phyloP scores from a whole-genome alignment of 2,888 invertebrate species.

The Drosophila aldrichi region DNA sequence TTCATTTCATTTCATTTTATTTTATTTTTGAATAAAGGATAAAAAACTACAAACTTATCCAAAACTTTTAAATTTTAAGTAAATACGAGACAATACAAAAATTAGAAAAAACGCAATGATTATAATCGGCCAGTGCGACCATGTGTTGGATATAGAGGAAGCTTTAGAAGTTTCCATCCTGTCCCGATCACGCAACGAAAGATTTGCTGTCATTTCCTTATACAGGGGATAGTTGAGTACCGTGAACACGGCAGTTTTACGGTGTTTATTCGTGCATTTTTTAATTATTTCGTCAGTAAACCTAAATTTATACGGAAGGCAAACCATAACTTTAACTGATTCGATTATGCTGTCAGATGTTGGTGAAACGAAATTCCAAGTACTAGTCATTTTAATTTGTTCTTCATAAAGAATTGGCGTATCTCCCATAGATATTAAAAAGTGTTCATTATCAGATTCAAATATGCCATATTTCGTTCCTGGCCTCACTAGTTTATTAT shows the following conservation, averaged over 20 bases:
- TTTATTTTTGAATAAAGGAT: constrained; percentile 20
- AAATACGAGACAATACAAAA: not conserved
- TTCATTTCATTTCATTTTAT: constrained; percentile 34
- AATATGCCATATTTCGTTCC: not conserved
- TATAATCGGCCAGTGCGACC: not conserved
- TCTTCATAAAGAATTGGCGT: not conserved
- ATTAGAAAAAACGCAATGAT: not conserved
- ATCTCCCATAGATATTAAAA: not conserved
- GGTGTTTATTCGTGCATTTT: not conserved
- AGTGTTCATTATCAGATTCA: not conserved
- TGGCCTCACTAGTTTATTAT: no score
- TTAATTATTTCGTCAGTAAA: not conserved
- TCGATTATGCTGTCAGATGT: not conserved
- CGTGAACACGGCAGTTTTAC: not conserved
- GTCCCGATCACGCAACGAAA: fast-evolving
- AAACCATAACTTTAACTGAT: not conserved
- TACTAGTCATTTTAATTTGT: not conserved
- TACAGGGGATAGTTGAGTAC: not conserved
- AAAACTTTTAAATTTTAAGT: not conserved
- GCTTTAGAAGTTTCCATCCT: not conserved
- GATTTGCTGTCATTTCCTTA: fast-evolving
- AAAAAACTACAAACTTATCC: not conserved
- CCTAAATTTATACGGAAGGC: not conserved
- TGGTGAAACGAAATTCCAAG: not conserved
- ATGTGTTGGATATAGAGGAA: not conserved